A percentile compares a stretch with the other conserved stretches of the same genome.
Evolutionary conservation across 1,140 invertebrate genomes (phyloP).

Genomic region (Proales similis): DNA sequence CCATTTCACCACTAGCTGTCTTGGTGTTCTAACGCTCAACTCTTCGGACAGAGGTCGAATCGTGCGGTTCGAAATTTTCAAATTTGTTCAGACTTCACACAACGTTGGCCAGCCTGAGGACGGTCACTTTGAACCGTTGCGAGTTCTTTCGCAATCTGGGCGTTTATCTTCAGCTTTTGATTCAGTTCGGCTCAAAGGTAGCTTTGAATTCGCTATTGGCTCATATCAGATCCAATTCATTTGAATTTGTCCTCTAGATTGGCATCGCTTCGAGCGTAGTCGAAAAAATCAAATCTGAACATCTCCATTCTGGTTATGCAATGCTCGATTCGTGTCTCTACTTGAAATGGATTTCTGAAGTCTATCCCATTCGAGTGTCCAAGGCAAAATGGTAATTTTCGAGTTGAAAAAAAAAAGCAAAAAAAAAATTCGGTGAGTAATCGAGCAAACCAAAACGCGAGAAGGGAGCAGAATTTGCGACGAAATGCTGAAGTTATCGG

Average conservation of each 20-base stretch:
- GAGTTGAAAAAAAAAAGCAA: too few relatives aligned
- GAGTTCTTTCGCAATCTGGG: constrained; percentile 17
- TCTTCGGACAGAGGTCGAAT: constrained; percentile 17
- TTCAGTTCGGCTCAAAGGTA: constrained; percentile 4
- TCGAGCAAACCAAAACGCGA: too few relatives aligned
- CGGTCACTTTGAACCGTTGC: constrained; percentile 6
- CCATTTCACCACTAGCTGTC: neutral
- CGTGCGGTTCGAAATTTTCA: neutral
- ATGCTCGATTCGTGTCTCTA: constrained; percentile 2
- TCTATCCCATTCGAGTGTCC: too few relatives aligned
- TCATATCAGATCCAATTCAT: neutral
- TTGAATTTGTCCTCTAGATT: constrained; percentile 1
- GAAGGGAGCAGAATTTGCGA: too few relatives aligned
- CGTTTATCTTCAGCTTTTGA: constrained; percentile 1
- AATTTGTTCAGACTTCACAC: neutral
- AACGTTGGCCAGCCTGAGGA: neutral
- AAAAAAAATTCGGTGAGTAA: too few relatives aligned
- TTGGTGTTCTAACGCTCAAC: neutral
- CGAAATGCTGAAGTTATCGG: too few relatives aligned
- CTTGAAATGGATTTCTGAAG: constrained; percentile 12
- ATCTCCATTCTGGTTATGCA: neutral
- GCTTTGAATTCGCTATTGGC: neutral
- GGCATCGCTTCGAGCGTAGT: neutral
- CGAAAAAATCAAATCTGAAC: constrained; percentile 1
- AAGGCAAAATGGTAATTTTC: too few relatives aligned